A percentile compares a stretch with the other conserved stretches of the same genome.
Conservation (phyloP, 2,888 invertebrate genomes). For the Zeuzera pyrina region DNA sequence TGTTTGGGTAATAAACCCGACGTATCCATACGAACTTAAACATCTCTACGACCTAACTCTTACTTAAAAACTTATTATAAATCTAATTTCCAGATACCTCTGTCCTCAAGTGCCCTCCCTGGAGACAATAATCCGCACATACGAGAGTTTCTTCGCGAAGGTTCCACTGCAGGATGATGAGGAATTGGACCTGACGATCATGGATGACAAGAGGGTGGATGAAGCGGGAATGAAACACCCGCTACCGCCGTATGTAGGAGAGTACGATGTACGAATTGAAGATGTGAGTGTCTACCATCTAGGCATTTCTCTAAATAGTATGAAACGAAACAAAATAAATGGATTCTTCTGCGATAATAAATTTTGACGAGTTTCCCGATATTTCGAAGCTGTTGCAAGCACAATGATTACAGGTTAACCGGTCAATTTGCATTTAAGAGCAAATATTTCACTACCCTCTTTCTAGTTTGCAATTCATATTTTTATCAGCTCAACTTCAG, state of each 20-base stretch:
- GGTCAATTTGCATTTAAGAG: too few relatives aligned
- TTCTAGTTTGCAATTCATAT: too few relatives aligned
- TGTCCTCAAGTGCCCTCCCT: conserved; percentile 80
- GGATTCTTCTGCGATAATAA: too few relatives aligned
- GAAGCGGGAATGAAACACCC: conserved; percentile 43
- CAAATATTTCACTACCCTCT: too few relatives aligned
- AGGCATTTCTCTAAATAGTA: too few relatives aligned
- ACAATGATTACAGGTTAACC: too few relatives aligned
- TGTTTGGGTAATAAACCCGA: too few relatives aligned
- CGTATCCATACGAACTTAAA: background rate
- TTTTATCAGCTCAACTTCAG: too few relatives aligned
- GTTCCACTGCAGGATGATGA: conserved; percentile 14
- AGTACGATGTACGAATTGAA: conserved; percentile 24
- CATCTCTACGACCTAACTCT: background rate
- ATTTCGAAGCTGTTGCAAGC: too few relatives aligned
- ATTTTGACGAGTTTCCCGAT: too few relatives aligned
- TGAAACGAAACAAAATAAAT: too few relatives aligned
- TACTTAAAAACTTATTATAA: background rate
- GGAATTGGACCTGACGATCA: conserved; percentile 27
- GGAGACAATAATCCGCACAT: conserved; percentile 79
- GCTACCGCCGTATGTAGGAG: conserved; percentile 34
- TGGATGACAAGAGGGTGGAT: conserved; percentile 34
- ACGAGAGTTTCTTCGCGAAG: conserved; percentile 77
- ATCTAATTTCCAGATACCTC: conserved; percentile 72
- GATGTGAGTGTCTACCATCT: too few relatives aligned